Conservation (phyloP, 2,113 vertebrate species). For the Boulengeromyrus knoepffleri region DNA sequence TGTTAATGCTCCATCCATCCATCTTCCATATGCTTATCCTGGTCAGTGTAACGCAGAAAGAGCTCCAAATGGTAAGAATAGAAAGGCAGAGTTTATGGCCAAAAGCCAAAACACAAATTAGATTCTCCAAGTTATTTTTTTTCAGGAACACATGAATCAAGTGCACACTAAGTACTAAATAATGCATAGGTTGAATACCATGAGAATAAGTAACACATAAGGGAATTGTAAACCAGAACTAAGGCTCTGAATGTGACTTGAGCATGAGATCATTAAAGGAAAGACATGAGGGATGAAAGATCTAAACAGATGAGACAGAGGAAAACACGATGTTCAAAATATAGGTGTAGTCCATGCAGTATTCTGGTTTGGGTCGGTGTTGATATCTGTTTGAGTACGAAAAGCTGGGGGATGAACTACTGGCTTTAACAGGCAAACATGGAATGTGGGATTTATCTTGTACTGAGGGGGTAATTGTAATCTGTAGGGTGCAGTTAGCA, state of each 20-base stretch:
- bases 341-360: not conserved
- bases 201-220: not conserved
- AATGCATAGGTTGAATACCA: not conserved
- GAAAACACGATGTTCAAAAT: not conserved
- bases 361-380: not conserved
- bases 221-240: not conserved
- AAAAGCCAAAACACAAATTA: not conserved
- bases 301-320: not conserved
- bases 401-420: not conserved
- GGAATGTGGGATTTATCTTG: not conserved
- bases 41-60: not conserved
- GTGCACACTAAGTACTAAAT: not conserved
- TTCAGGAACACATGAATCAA: not conserved
- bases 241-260: not conserved
- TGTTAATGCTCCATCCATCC: not conserved
- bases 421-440: not conserved
- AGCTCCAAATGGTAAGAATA: not conserved
- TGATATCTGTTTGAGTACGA: not conserved
- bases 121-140: not conserved
- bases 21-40: not conserved
- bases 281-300: not conserved
- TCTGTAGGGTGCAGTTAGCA: not conserved
- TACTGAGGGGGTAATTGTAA: not conserved
- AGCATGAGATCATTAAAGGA: not conserved
- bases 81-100: not conserved